Evolutionary conservation across 2,797 vertebrate genomes (phyloP), one percentile per base, ranked within the genome.

Genomic region (Limnodromus scolopaceus): DNA sequence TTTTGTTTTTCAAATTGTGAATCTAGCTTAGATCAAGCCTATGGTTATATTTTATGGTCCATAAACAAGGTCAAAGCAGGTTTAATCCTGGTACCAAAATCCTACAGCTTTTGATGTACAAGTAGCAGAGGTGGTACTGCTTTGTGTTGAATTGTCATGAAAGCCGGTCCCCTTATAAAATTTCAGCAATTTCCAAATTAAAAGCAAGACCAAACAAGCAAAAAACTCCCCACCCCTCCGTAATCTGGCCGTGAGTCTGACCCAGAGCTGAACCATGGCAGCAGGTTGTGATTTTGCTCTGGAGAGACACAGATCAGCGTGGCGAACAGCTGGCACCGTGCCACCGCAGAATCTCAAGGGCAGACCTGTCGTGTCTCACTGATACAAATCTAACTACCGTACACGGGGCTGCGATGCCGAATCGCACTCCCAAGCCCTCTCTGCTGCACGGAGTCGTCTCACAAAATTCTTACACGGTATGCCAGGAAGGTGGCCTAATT

Each of bases 251-350:
- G 46, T 92, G 91, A 84, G 84, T 91, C 92, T 96, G 96, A 97
- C 94, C 94, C 81, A 94, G 86, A 92, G 87, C 86, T 96, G 95
- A 97, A 97, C 95, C 71, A 75, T 6, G 54, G 95, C 88, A 93
- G 93, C 86, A 94, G 96, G 90, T 93, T 97, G 92, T 77, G 93
- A 93, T 96, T 94, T 95, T 91, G 88, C 94, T 96, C 93, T 83
- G 57, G 93, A 96, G 96, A 96, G 92, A 94, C 76, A 94, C 93
- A 93, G 94, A 93, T 93, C 93, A 95, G 94, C 11, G 0, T 71
- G 90, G 81, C 13, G 7, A 93, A 34, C 93, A 89, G 94, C 90
- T 97, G 97, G 95, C 94, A 74, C 78, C 1, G 4, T 65, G 96
- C 93, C 96, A 96, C 75, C 1, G 3, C 78, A 78, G 84, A 91